A percentile compares a stretch with the other conserved stretches of the same genome.
Evolutionary conservation across 2,113 vertebrate species (phyloP).

Genomic region (Malaclemys terrapin): DNA sequence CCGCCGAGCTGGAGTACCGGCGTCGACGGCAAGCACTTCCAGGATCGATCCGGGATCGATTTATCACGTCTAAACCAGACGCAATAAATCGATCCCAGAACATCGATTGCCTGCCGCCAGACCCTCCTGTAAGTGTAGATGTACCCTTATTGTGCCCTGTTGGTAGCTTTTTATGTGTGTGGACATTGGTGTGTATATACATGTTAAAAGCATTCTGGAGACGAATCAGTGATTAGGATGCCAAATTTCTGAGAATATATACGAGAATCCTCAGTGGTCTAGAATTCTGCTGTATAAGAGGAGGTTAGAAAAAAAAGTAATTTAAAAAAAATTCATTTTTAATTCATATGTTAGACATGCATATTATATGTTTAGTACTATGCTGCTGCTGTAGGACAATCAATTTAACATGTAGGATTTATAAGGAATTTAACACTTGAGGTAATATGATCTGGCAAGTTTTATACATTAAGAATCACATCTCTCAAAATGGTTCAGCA

Average conservation of each 20-base stretch:
- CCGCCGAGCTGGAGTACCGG: no score
- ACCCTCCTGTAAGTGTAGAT: no score
- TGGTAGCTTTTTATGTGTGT: not conserved
- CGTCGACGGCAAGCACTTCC: no score
- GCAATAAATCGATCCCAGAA: no score
- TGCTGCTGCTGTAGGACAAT: not conserved
- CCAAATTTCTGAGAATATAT: not conserved
- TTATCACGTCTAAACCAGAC: no score
- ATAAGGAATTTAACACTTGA: not conserved
- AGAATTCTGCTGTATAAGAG: not conserved
- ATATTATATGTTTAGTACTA: not conserved
- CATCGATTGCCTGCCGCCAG: no score
- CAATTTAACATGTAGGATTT: not conserved
- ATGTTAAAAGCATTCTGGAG: not conserved
- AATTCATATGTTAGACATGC: not conserved
- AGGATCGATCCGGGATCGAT: no score
- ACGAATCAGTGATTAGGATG: not conserved
- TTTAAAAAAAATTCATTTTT: not conserved
- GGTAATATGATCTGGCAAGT: not conserved
- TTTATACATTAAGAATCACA: not conserved
- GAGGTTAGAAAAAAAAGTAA: not conserved
- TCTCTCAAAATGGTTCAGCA: not conserved
- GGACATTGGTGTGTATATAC: not conserved
- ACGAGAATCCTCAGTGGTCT: not conserved
- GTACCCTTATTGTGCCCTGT: not conserved